Evolutionary conservation across 2,113 vertebrate species (phyloP), one percentile per base, ranked within the genome.

Genomic region (Nothobranchius furzeri): DNA sequence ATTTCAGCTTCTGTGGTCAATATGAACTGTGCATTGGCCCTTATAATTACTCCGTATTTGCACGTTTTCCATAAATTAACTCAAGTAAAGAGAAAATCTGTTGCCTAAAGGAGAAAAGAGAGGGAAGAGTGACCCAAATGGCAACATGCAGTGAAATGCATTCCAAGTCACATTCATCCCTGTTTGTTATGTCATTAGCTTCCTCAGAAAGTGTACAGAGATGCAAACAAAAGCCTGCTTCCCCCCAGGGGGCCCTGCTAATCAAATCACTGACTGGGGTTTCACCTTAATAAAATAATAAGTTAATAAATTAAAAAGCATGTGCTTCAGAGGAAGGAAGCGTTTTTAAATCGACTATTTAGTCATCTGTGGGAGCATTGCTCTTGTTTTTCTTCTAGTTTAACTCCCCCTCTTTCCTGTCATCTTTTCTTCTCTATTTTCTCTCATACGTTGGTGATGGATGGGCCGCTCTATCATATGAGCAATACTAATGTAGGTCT

Each of bases 401-500:
- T 24, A 17, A 49, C 60, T 60, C 55, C 71, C 17, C 52, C 17
- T 69, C 50, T 25, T 50, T 53, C 49, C 17, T 56, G 67, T 74
- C 60, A 36, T 82, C 73, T 66, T 15, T 40, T 58, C 69, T 50
- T n/a, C 46, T 78, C 66, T 71, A 49, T 60, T 63, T 78, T 77
- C 67, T 60, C 61, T 48, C 20, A 46, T 46, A 25, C 70, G 69
- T 68, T 68, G 63, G 69, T 83, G 85, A 83, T 83, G 81, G 83
- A 85, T 85, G 78, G 64, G 68, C 80, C 77, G 69, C 70, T 86
- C 72, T 72, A 64, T 88, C 76, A 79, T 81, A 87, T 87, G 79
- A 90, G 79, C 86, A 84, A 87, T 87, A 85, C 87, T 86, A 85
- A 87, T 89, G 78, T 64, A 73, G 75, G 79, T 76, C 85, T 79